Evolutionary conservation across 2,888 invertebrate species (phyloP).

Genomic region (Linyphia triangularis): DNA sequence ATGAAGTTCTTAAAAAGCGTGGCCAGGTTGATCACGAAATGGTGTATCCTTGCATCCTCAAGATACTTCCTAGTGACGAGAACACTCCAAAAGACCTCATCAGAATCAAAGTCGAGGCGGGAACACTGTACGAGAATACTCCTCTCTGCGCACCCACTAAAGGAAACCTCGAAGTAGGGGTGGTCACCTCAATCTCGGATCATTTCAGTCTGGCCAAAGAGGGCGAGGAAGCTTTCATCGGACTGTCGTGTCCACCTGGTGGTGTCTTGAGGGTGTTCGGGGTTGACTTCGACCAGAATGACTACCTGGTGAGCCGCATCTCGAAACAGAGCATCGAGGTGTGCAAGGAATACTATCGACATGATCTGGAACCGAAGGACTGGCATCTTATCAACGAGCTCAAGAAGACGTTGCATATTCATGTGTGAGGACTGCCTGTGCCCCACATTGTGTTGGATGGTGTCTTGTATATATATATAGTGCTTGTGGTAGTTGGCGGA

Average conservation of each 20-base stretch:
- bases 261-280: slow-evolving; percentile 99
- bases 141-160: slow-evolving; percentile 98
- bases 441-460: no score
- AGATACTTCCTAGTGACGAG: slow-evolving; percentile 83
- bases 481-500: no score
- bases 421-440: background rate
- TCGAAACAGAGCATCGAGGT: slow-evolving; percentile 98
- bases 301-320: slow-evolving; percentile 98
- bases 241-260: slow-evolving; percentile 97
- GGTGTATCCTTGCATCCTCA: slow-evolving; percentile 97
- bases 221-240: slow-evolving; percentile 96
- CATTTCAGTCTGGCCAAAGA: slow-evolving; percentile 94
- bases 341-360: slow-evolving; percentile 99
- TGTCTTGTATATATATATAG: no score
- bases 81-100: slow-evolving; percentile 96
- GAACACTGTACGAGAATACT: slow-evolving; percentile 96
- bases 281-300: slow-evolving; percentile 98
- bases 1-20: slow-evolving; percentile 93
- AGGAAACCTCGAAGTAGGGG: slow-evolving; percentile 95
- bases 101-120: slow-evolving; percentile 97
- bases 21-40: slow-evolving; percentile 98
- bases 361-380: slow-evolving; percentile 96
- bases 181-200: slow-evolving; percentile 97
- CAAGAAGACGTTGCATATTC: slow-evolving; percentile 96
- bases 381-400: slow-evolving; percentile 99